A percentile compares a stretch with the other conserved stretches of the same genome.
Evolutionary conservation across 1,140 invertebrate genomes (phyloP).

Genomic region (Rhagoletis zephyria): DNA sequence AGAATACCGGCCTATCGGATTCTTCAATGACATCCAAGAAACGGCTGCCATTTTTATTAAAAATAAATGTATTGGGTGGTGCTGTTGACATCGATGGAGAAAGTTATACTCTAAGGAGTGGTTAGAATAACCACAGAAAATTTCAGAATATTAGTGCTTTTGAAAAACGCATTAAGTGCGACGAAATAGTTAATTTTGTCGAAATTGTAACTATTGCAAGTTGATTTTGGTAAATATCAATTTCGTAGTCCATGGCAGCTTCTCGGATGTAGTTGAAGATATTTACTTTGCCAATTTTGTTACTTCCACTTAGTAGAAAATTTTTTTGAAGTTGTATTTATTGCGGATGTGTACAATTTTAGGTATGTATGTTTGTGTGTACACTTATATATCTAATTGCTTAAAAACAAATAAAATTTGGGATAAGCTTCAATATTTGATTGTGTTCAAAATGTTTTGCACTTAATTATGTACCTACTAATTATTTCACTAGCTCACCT

Average conservation of each 20-base stretch:
- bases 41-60: slow-evolving; percentile 34
- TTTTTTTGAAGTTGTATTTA: not conserved
- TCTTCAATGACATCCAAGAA: slow-evolving; percentile 54
- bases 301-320: not conserved
- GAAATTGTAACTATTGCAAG: slow-evolving; percentile 54
- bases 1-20: slow-evolving; percentile 35
- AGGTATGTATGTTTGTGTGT: not conserved
- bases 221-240: slow-evolving; percentile 26
- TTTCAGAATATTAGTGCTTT: not conserved
- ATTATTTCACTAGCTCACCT: slow-evolving; percentile 13
- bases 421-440: too few species aligned
- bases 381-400: not conserved
- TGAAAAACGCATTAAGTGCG: not conserved
- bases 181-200: slow-evolving; percentile 16
- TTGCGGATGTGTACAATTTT: not conserved
- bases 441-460: not conserved
- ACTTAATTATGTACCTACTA: too few species aligned
- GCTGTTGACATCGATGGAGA: not conserved
- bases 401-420: too few species aligned
- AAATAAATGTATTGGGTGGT: not conserved
- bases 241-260: not conserved
- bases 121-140: not conserved
- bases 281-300: not conserved
- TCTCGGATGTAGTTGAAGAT: slow-evolving; percentile 51
- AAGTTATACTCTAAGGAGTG: not conserved